Evolutionary conservation across 1,140 invertebrate genomes (phyloP).

Genomic region (Parapsyche elsis): DNA sequence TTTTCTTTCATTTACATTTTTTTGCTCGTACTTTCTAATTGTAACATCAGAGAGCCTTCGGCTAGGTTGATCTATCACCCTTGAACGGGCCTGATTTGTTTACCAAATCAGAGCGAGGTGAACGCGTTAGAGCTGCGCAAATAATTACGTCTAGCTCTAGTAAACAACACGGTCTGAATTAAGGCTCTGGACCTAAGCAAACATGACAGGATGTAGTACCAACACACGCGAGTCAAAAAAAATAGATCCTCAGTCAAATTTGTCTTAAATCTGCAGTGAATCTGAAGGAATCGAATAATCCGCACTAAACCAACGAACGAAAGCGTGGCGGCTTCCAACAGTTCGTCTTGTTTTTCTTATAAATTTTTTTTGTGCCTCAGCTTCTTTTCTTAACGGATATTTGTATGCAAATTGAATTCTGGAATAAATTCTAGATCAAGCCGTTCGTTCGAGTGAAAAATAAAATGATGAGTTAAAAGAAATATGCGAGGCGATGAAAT

Average conservation of each 20-base stretch:
- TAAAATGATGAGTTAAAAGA: background rate
- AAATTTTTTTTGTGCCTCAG: background rate
- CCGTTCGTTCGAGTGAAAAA: background rate
- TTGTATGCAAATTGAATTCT: constrained; percentile 31
- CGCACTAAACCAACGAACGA: no score
- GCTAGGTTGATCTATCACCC: constrained; percentile 13
- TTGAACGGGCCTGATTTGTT: constrained; percentile 25
- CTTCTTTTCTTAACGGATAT: constrained; percentile 7
- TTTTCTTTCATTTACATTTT: constrained; percentile 13
- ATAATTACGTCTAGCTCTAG: constrained; percentile 10
- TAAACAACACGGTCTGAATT: background rate
- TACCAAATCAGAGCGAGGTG: constrained; percentile 13
- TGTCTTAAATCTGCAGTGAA: background rate
- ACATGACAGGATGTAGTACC: background rate
- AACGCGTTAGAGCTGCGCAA: constrained; percentile 23
- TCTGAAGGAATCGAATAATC: no score
- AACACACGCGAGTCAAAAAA: background rate
- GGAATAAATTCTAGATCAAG: constrained; percentile 18
- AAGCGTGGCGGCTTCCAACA: background rate
- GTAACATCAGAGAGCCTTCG: background rate
- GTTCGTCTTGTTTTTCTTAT: background rate
- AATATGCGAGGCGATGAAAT: background rate
- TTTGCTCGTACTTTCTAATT: background rate
- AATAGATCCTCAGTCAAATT: background rate
- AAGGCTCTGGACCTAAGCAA: constrained; percentile 1